A percentile compares a stretch with the other conserved stretches of the same genome.
phyloP scores from a whole-genome alignment of 2,888 invertebrate species.

The Ormyrus labotus region DNA sequence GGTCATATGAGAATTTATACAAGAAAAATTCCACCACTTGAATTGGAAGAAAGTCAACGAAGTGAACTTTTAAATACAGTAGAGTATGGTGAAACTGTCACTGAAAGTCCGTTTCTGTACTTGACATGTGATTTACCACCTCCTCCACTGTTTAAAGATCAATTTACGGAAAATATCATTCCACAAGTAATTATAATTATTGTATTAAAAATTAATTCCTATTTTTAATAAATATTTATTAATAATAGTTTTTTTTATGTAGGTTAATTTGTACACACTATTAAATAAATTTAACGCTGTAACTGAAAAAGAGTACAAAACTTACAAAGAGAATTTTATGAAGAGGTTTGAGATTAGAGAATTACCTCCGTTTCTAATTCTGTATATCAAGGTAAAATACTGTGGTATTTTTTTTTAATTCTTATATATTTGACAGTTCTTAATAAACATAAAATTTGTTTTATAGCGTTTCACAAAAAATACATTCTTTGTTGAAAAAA shows the following conservation, averaged over 20 bases:
- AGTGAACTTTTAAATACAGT: conserved; percentile 86
- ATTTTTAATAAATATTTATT: conserved; percentile 12
- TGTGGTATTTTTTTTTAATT: no score
- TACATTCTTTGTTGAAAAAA: conserved; percentile 99
- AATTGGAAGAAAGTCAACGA: conserved; percentile 92
- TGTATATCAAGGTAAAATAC: conserved; percentile 88
- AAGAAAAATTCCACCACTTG: conserved; percentile 94
- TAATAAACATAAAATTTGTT: conserved; percentile 18
- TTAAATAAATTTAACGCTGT: conserved; percentile 97
- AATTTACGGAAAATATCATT: conserved; percentile 98
- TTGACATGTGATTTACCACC: conserved; percentile 98
- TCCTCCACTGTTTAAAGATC: conserved; percentile 97
- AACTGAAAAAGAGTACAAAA: conserved; percentile 98
- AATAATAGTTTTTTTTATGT: conserved; percentile 63
- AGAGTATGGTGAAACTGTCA: conserved; percentile 91
- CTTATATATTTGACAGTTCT: background rate
- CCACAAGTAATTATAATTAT: conserved; percentile 84
- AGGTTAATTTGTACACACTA: conserved; percentile 95
- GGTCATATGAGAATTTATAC: conserved; percentile 94
- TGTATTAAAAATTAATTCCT: background rate
- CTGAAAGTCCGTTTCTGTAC: conserved; percentile 96
- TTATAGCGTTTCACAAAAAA: conserved; percentile 95
- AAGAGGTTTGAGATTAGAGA: conserved; percentile 97
- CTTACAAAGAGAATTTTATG: conserved; percentile 98
- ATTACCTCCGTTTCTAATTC: conserved; percentile 94